Evolutionary conservation across 2,113 vertebrate genomes (phyloP), one percentile per base, ranked within the genome.

Genomic region (Octodon degus): DNA sequence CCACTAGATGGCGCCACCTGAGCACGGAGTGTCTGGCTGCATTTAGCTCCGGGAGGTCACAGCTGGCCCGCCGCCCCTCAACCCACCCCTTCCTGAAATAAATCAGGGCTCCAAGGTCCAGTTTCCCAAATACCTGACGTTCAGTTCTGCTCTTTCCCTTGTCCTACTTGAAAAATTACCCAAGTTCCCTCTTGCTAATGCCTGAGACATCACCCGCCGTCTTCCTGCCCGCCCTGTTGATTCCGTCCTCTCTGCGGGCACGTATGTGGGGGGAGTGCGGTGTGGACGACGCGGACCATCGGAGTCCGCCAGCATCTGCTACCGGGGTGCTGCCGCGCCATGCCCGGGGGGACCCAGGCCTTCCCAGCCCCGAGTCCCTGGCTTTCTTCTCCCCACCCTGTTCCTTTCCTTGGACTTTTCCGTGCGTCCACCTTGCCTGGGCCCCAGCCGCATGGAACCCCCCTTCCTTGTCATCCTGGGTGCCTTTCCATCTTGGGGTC

Each of bases 1-100:
- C 89, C 96, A 91, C 93, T 83, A 97, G 96, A 91, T 94, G 96
- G 95, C 22, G 47, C 60, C 16, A 4, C 94, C 30, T 40, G 96
- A 80, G 80, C 67, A 58, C 34, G 7, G 74, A 47, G 74, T 30
- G 22, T 27, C 76, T 43, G 22, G 20, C 60, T 32, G 53, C 34
- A 9, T 32, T 40, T 6, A 40, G 11, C 20, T 2, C 2, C 3
- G 27, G 22, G 85, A 30, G 40, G 30, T 68, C 24, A 47, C 25
- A 32, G 4, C 22, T 27, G 2, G 0, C 25, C 22, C 10, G 40
- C 55, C 22, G 70, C 37, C 79, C 32, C 6, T 14, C 9, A 22
- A 7, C 22, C 62, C 62, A 63, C 62, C 24, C 8, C 8, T 60
- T 47, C 7, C 63, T 76, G 79, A 86, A 76, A 67, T 50, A 95